These are phyloP conservation scores for Lagenorhynchus albirostris DNA, from an alignment of 2,113 vertebrate species.

Conservation along the genomic window DNA sequence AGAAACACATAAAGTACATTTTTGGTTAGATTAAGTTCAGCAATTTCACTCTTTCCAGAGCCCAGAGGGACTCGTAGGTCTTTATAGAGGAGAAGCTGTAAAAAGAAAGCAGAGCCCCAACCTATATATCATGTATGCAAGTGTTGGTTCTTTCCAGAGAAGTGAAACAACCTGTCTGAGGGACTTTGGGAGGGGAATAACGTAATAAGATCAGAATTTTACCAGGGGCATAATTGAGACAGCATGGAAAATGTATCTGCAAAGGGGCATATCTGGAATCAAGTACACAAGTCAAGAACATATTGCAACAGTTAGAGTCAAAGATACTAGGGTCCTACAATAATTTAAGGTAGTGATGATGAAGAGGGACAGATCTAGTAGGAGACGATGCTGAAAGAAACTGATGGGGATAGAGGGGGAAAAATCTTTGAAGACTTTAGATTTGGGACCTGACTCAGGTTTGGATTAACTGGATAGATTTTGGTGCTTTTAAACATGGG, in stretches of 20 bases:
- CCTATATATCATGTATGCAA: not conserved
- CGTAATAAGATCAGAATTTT: not conserved
- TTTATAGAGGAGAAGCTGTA: not conserved
- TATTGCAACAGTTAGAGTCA: not conserved
- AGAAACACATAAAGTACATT: not conserved
- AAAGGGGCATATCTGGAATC: not conserved
- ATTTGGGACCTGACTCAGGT: not conserved
- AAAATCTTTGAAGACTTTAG: not conserved
- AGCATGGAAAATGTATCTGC: not conserved
- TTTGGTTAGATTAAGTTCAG: not conserved
- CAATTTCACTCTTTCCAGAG: not conserved
- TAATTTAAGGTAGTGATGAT: not conserved
- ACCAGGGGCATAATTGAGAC: not conserved
- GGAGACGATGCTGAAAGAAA: not conserved
- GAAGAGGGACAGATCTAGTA: not conserved
- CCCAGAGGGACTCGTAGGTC: not conserved
- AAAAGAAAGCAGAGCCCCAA: not conserved
- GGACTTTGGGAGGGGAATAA: not conserved
- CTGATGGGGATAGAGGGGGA: not conserved
- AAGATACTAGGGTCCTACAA: not conserved
- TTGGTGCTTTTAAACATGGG: not conserved
- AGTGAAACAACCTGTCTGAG: not conserved
- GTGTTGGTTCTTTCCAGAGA: not conserved
- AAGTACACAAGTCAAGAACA: not conserved
- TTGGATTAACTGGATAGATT: not conserved